Evolutionary conservation across 2,113 vertebrate genomes (phyloP).

Genomic region (Athene noctua): DNA sequence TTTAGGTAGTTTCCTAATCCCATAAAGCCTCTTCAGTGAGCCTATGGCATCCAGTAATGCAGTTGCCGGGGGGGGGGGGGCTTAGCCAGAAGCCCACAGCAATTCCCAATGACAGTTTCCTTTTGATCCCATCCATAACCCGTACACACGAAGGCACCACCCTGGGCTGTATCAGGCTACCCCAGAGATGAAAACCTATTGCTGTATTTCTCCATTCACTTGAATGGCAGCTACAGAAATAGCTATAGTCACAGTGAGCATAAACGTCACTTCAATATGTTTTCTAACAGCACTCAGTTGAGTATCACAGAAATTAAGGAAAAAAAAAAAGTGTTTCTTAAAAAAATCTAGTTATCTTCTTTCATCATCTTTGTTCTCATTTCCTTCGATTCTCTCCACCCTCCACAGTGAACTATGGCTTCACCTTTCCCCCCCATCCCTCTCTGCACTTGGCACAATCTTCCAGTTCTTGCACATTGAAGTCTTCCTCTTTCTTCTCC

Average conservation of each 20-base stretch:
- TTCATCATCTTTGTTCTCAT: not conserved
- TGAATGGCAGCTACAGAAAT: not conserved
- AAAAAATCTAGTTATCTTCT: not conserved
- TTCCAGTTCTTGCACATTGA: not conserved
- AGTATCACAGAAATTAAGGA: not conserved
- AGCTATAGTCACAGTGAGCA: no score
- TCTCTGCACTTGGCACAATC: not conserved
- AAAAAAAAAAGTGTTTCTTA: not conserved
- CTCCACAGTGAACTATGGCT: not conserved
- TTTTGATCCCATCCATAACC: not conserved
- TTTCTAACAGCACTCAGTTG: not conserved
- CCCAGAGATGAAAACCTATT: not conserved
- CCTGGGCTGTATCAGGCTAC: not conserved
- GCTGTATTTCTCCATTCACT: not conserved
- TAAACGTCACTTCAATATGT: not conserved
- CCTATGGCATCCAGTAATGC: not conserved
- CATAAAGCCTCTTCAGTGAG: not conserved
- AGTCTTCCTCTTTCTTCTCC: not conserved
- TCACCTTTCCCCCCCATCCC: not conserved
- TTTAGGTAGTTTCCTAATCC: not conserved
- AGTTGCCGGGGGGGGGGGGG: not conserved
- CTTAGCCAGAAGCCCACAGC: not conserved
- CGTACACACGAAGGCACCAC: accelerated
- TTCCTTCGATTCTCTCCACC: not conserved
- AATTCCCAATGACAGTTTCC: not conserved